Evolutionary conservation across 1,140 invertebrate genomes (phyloP).

Genomic region (Megalopta genalis): DNA sequence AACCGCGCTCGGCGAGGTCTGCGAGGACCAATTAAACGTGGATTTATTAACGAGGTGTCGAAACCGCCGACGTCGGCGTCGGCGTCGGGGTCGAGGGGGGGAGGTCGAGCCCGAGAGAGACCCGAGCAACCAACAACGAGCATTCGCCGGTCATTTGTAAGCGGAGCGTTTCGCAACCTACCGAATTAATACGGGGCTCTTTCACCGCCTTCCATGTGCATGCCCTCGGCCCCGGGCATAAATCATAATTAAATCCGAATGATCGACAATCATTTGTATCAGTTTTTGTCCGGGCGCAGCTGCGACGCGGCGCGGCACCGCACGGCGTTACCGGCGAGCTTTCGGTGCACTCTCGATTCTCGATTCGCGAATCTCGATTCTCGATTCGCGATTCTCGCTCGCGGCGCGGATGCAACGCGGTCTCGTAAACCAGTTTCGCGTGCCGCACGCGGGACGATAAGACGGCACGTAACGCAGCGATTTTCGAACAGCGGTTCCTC

Average conservation of each 20-base stretch:
- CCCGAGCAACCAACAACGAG: not conserved
- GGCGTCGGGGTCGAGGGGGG: no score
- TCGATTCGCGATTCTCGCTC: no score
- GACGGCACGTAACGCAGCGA: not conserved
- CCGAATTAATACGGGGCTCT: not conserved
- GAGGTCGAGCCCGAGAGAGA: no score
- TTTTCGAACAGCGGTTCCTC: not conserved
- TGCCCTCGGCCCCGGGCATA: not conserved
- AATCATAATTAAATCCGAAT: constrained; percentile 49
- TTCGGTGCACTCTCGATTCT: constrained; percentile 28
- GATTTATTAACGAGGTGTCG: constrained; percentile 43
- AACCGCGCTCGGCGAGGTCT: not conserved
- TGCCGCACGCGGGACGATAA: not conserved
- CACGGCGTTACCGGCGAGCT: constrained; percentile 21
- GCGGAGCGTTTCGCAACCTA: constrained; percentile 20
- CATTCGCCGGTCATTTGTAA: not conserved
- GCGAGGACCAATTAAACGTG: constrained; percentile 15
- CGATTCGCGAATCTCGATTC: not conserved
- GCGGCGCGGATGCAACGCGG: not conserved
- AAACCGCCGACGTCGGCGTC: not conserved
- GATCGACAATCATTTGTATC: constrained; percentile 43
- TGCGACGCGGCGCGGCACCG: not conserved
- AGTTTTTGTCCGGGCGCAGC: constrained; percentile 40
- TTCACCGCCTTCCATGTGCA: not conserved
- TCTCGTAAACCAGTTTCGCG: constrained; percentile 35